A percentile compares a stretch with the other conserved stretches of the same genome.
Conservation (phyloP, 2,888 invertebrate genomes). For the Agrotis puta region DNA sequence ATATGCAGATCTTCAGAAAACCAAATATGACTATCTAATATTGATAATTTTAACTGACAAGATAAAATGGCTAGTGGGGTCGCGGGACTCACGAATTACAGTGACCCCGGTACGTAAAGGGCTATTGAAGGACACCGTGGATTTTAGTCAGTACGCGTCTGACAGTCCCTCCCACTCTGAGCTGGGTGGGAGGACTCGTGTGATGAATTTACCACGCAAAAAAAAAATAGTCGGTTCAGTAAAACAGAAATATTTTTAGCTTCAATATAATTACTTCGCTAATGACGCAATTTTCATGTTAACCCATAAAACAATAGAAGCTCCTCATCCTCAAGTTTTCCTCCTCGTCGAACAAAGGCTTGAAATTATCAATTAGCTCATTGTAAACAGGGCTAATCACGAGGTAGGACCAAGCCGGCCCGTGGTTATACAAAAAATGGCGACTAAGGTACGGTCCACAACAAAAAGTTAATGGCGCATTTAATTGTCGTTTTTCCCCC, state of each 20-base stretch:
- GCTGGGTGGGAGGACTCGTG: too few relatives aligned
- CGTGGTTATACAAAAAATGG: conserved; percentile 56
- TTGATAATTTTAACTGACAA: background rate
- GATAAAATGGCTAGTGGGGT: background rate
- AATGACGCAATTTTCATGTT: background rate
- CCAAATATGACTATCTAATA: too few relatives aligned
- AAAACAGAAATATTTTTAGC: background rate
- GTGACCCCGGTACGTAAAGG: too few relatives aligned
- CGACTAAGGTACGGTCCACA: conserved; percentile 61
- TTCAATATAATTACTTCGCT: too few relatives aligned
- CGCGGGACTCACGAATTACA: too few relatives aligned
- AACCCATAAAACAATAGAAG: background rate
- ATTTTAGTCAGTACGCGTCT: too few relatives aligned
- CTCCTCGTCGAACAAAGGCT: background rate
- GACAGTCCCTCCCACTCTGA: too few relatives aligned
- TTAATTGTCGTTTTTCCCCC: conserved; percentile 75
- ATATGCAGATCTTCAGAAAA: background rate
- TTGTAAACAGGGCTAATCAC: conserved; percentile 47
- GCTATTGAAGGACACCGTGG: too few relatives aligned
- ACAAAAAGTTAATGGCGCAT: conserved; percentile 74
- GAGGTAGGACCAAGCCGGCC: conserved; percentile 28
- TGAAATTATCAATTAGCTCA: conserved; percentile 53
- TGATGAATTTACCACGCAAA: too few relatives aligned
- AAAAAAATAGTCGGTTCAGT: background rate
- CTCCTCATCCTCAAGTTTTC: conserved; percentile 1